Evolutionary conservation across 2,113 vertebrate species (phyloP).

Genomic region (Delphinus delphis): DNA sequence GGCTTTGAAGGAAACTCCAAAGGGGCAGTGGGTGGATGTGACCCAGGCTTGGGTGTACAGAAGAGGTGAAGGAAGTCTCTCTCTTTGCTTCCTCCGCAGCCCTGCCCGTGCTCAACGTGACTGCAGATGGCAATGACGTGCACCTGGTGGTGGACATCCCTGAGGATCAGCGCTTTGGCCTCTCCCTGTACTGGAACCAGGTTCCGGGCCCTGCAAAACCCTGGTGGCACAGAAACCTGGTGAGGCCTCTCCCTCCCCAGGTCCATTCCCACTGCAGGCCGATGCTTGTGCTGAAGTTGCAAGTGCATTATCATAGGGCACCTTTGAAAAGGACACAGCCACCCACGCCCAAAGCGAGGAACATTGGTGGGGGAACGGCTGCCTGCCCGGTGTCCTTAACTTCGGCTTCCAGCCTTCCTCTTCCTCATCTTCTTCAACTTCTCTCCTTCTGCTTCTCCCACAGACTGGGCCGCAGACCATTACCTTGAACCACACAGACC

Average conservation of each 20-base stretch:
- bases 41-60: not conserved
- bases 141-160: slow-evolving; percentile 66
- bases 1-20: not conserved
- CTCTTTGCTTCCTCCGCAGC: not conserved
- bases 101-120: slow-evolving; percentile 79
- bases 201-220: not conserved
- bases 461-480: slow-evolving; percentile 81
- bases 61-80: not conserved
- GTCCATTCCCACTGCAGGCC: not conserved
- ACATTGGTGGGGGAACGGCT: not conserved
- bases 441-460: not conserved
- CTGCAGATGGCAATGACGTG: slow-evolving; percentile 52
- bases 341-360: not conserved
- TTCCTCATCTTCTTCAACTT: not conserved
- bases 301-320: not conserved
- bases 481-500: slow-evolving; percentile 66
- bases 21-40: not conserved
- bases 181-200: slow-evolving; percentile 77
- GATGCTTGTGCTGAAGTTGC: not conserved
- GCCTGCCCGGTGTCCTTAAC: not conserved
- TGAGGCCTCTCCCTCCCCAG: slow-evolving; percentile 32
- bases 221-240: slow-evolving; percentile 75
- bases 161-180: slow-evolving; percentile 61
- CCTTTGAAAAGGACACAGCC: not conserved
- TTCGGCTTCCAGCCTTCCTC: not conserved